Base-by-base conservation (phyloP, 2,888 invertebrate species). In the Drosophila macrospina region DNA sequence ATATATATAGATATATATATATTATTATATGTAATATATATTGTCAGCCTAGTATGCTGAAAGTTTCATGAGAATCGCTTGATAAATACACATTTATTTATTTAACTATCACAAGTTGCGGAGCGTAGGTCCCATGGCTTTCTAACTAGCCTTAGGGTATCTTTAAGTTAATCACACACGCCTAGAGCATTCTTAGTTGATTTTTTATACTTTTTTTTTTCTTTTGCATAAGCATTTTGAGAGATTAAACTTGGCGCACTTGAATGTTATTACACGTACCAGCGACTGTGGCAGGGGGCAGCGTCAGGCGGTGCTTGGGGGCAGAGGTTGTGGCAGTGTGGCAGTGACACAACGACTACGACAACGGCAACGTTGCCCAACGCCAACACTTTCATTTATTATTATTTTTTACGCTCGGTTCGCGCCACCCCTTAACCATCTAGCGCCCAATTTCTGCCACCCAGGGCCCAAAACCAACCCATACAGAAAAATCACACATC, bases 231-330 rank as follows among this genome's bases (percentile, higher is more conserved):
- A 83, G 82, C 82, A 83, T 83, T 83, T 88, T 83, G 88, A 83
- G 88, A 83, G 83, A 83, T 83, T 83, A 88, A 88, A 83, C 83
- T 83, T 86, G 86, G 83, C 88, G 86, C 83, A 86, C 83, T 83
- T 83, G 83, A 83, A 83, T 83, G 88, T 83, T 83, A 88, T 83
- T 83, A 83, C 88, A 88, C 83, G 86, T 87, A 70, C 65, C 69
- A 73, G 63, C 61, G 55, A 55, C 63, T 48, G 39, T 28, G 39
- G 37, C 62, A 52, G 54, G 57, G 16, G 44, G 50, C 44, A 42
- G 26, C 32, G 10, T 8, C 20, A 2, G 11, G 30, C 4, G 6
- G 34, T 10, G 4, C 5, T 1, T 20, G 32, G 32, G 26, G 32
- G 55, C 4, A 55, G 42, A 44, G 55, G 55, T 55, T 55, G 45